Evolutionary conservation across 2,797 vertebrate species (phyloP).

Genomic region (Jordanella pulchra): DNA sequence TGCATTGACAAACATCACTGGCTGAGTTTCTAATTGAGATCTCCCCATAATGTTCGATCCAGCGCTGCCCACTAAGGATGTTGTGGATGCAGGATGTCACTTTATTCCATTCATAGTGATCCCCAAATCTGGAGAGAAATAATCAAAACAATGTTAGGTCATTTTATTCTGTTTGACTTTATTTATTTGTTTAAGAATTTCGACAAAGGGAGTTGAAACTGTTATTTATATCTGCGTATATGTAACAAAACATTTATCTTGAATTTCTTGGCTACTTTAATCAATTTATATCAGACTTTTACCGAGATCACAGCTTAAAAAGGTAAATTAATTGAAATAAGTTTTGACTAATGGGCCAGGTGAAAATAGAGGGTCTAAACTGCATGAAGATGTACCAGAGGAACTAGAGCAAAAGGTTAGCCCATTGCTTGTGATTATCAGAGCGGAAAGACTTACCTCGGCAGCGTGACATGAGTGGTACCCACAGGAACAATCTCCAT

Average conservation of each 20-base stretch:
- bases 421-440: constrained; percentile 9
- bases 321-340: background rate
- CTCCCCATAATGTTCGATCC: constrained; percentile 99
- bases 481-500: constrained; percentile 98
- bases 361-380: constrained; percentile 5
- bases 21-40: constrained; percentile 90
- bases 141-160: background rate
- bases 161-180: background rate
- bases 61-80: constrained; percentile 95
- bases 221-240: background rate
- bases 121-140: constrained; percentile 81
- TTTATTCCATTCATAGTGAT: constrained; percentile 98
- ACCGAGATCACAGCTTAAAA: background rate
- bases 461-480: constrained; percentile 89
- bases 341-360: background rate
- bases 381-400: background rate
- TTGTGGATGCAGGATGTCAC: constrained; percentile 98
- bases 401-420: background rate
- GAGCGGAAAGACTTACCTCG: constrained; percentile 80
- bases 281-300: background rate
- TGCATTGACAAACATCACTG: constrained; percentile 89
- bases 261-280: background rate
- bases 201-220: background rate
- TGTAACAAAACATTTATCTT: background rate
- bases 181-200: background rate